These are phyloP conservation scores for Volucella bombylans DNA, from an alignment of 2,888 invertebrate genomes.

Conservation along the genomic window DNA sequence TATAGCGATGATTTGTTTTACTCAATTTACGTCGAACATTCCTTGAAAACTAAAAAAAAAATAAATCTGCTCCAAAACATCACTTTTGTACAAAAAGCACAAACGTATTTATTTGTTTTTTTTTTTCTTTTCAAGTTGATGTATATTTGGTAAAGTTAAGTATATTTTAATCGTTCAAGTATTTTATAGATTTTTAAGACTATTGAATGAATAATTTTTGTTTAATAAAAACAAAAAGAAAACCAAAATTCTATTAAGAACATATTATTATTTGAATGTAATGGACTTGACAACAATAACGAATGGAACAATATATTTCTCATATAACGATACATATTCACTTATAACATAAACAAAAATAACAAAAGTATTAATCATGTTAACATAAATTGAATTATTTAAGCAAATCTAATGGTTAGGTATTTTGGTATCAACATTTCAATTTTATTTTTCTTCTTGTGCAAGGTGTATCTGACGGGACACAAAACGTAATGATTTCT, in stretches of 20 bases:
- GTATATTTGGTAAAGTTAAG: slow-evolving; percentile 50
- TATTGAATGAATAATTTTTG: slow-evolving; percentile 15
- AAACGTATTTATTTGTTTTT: slow-evolving; percentile 30
- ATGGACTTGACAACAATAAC: slow-evolving; percentile 71
- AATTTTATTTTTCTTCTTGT: not conserved
- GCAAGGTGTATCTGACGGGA: not conserved
- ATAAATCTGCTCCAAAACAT: not conserved
- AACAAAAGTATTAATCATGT: slow-evolving; percentile 47
- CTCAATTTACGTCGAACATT: slow-evolving; percentile 41
- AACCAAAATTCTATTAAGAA: slow-evolving; percentile 17
- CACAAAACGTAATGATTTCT: too few species aligned
- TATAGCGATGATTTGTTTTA: not conserved
- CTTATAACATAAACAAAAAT: slow-evolving; percentile 27
- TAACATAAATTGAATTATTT: slow-evolving; percentile 27
- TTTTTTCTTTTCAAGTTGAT: slow-evolving; percentile 18
- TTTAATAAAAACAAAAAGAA: slow-evolving; percentile 19
- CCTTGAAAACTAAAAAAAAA: slow-evolving; percentile 19
- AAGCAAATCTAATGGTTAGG: not conserved
- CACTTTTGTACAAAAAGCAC: slow-evolving; percentile 73
- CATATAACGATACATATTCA: slow-evolving; percentile 63
- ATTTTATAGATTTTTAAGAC: slow-evolving; percentile 45
- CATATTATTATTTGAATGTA: slow-evolving; percentile 52
- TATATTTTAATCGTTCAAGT: slow-evolving; percentile 33
- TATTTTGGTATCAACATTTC: not conserved
- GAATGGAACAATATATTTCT: slow-evolving; percentile 70